Evolutionary conservation across 2,888 invertebrate genomes (phyloP), one percentile per base, ranked within the genome.

Genomic region (Ornithoptera priamus): DNA sequence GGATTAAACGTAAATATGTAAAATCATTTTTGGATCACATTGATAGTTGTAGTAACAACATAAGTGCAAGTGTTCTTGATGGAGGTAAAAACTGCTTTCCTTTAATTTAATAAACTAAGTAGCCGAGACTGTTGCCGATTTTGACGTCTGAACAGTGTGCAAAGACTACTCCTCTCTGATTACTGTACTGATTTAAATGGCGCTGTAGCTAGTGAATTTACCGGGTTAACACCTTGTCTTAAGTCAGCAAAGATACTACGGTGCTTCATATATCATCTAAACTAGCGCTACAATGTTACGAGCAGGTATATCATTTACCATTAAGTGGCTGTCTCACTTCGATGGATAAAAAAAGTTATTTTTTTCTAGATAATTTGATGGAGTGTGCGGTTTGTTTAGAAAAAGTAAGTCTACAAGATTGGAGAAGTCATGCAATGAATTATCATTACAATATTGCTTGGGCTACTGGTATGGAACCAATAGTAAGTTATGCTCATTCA

Each of bases 401-500:
- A 74, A 77, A 72, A 39, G 76, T 88, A 6, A 58, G 69, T 8
- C 62, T 68, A 0, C 76, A 75, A 15, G 60, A 79, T 42, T 90
- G 87, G 86, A 78, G 71, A 50, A 62, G 72, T 0, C 89, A 90
- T 66, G 81, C 84, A 0, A 83, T 88, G 81, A 68, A 73, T 0
- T 74, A 79, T 63, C 89, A 90, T 76, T 89, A 89, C 67, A 89
- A 89, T 62, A 66, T 90, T 1, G 85, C 88, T 6, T 90, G 89
- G 89, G 75, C 75, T 65, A 77, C 81, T 1, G 89, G 87, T 12
- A 78, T 80, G 4, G 68, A 72, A 42, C 88, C 89, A 17, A 82
- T 89, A 68, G 89, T 89, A 77, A 81, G 88, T 61, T 24, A n/a
- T 68, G 39, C 56, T 3, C 46, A 60, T 30, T 20, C 22, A 60